Percentiles rank a stretch among this genome's conserved stretches.
Evolutionary conservation across 2,888 invertebrate genomes (phyloP).

Genomic region (Incurvaria masculella): DNA sequence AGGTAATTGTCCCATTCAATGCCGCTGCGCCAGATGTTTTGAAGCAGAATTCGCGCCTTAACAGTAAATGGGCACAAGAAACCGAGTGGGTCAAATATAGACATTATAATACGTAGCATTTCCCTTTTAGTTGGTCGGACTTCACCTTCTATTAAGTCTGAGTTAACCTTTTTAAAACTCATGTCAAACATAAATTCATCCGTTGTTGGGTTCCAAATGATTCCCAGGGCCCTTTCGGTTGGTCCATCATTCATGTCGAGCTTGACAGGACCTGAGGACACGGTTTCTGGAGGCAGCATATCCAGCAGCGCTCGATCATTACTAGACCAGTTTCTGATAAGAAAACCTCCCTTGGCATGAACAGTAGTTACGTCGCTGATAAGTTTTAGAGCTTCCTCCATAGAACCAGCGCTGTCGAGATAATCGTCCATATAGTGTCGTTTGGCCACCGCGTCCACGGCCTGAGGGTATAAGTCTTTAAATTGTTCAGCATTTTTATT

Average conservation of each 20-base stretch:
- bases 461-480: conserved; percentile 8
- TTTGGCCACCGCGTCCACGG: conserved; percentile 26
- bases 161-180: conserved; percentile 3
- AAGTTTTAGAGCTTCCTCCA: background rate
- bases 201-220: conserved; percentile 7
- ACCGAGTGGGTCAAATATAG: conserved; percentile 10
- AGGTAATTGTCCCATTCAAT: conserved; percentile 8
- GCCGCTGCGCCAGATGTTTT: conserved; percentile 7
- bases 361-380: too few relatives aligned
- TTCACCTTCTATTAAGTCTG: conserved; percentile 5
- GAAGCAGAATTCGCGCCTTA: conserved; percentile 7
- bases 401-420: background rate
- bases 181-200: conserved; percentile 6
- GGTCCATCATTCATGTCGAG: conserved; percentile 3
- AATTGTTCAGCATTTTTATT: background rate
- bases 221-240: conserved; percentile 9
- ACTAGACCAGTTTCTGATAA: too few relatives aligned
- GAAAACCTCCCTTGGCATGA: too few relatives aligned
- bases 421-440: conserved; percentile 1
- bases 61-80: conserved; percentile 6
- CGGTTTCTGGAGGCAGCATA: too few relatives aligned
- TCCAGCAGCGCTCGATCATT: too few relatives aligned
- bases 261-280: too few relatives aligned
- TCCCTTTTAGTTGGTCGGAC: conserved; percentile 10
- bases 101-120: conserved; percentile 7